Percentiles rank a stretch among this genome's conserved stretches.
phyloP scores from a whole-genome alignment of 2,113 vertebrate species.

The Megaceryle torquata region DNA sequence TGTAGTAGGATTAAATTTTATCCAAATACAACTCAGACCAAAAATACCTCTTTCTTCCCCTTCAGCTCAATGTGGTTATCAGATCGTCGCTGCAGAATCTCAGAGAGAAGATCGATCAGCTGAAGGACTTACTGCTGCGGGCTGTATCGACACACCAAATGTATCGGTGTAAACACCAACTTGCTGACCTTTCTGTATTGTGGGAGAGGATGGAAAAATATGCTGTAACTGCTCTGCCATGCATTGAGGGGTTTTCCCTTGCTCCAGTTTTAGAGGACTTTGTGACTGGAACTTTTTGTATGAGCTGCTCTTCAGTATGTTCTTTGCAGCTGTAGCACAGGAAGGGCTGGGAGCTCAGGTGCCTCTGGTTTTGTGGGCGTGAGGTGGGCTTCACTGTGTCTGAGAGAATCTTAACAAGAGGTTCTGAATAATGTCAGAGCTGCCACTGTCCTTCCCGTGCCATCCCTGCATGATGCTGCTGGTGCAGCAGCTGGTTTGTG shows the following conservation, averaged over 20 bases:
- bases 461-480: neutral
- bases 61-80: constrained; percentile 88
- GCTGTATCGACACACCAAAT: constrained; percentile 83
- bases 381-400: neutral
- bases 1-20: fast-evolving
- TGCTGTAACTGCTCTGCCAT: neutral
- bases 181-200: neutral
- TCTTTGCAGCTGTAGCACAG: neutral
- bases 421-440: neutral
- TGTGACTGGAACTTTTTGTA: neutral
- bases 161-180: constrained; percentile 79
- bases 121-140: constrained; percentile 86
- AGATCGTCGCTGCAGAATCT: constrained; percentile 87
- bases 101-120: constrained; percentile 85
- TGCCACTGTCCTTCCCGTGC: neutral
- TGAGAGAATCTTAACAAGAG: fast-evolving
- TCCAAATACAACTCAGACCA: fast-evolving
- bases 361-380: fast-evolving
- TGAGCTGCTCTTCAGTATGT: neutral
- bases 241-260: fast-evolving
- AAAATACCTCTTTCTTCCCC: neutral
- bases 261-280: neutral
- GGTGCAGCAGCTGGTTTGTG: neutral
- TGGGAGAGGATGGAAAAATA: neutral
- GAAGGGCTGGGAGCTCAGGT: neutral